These are phyloP conservation scores for Camponotus vicinus DNA, from an alignment of 1,140 invertebrate species.

Conservation along the genomic window DNA sequence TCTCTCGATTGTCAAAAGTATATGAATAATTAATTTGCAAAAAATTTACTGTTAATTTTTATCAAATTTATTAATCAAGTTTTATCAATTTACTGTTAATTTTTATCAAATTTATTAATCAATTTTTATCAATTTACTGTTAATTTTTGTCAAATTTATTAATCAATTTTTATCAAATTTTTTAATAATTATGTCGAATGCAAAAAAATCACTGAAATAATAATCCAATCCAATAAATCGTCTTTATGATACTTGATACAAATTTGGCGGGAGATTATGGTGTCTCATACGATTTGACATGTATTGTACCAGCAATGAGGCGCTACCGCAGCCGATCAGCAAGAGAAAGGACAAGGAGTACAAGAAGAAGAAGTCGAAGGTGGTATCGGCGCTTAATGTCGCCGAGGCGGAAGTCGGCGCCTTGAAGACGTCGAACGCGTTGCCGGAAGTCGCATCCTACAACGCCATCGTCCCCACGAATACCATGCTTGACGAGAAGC, in stretches of 20 bases:
- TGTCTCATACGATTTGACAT: conserved; percentile 24
- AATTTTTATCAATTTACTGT: background rate
- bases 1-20: background rate
- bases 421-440: conserved; percentile 64
- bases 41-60: background rate
- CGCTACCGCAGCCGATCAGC: conserved; percentile 82
- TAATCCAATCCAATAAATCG: background rate
- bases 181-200: too few species aligned
- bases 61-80: too few species aligned
- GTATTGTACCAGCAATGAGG: conserved; percentile 79
- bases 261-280: background rate
- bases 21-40: background rate
- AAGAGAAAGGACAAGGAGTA: conserved; percentile 86
- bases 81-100: too few species aligned
- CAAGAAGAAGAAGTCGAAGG: conserved; percentile 86
- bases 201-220: background rate
- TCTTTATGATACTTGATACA: background rate
- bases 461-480: conserved; percentile 65
- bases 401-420: conserved; percentile 61
- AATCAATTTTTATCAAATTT: too few species aligned
- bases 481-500: conserved; percentile 70
- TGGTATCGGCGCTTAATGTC: conserved; percentile 60
- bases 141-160: too few species aligned
- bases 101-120: too few species aligned
- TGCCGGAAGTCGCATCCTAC: conserved; percentile 67